A percentile compares a stretch with the other conserved stretches of the same genome.
Conservation (phyloP, 2,113 vertebrate genomes). For the Gymnogyps californianus region DNA sequence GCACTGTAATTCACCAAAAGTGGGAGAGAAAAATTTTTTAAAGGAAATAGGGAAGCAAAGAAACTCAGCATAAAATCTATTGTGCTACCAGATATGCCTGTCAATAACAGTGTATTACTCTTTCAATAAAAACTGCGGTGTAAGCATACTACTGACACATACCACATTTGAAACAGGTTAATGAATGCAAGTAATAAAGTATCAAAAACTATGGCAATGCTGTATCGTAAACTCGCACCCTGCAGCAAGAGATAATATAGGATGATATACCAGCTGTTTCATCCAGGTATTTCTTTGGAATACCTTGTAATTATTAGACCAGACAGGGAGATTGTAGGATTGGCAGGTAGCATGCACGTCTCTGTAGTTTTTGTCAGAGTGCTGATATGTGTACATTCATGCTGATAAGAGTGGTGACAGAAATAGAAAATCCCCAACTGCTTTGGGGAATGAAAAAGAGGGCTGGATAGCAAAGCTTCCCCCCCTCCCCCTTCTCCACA, state of each 20-base stretch:
- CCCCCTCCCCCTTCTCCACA: neutral
- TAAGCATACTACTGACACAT: slow-evolving; percentile 33
- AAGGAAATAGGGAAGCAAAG: neutral
- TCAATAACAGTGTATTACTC: slow-evolving; percentile 14
- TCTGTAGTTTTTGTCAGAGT: slow-evolving; percentile 8
- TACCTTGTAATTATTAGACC: slow-evolving; percentile 48
- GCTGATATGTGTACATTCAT: slow-evolving; percentile 43
- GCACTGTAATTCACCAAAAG: neutral
- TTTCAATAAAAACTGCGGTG: slow-evolving; percentile 43
- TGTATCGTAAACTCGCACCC: neutral
- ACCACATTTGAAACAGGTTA: slow-evolving; percentile 10
- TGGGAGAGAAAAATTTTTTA: neutral
- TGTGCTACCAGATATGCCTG: neutral
- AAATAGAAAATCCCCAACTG: slow-evolving; percentile 59
- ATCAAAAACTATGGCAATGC: slow-evolving; percentile 3
- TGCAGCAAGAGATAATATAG: slow-evolving; percentile 35
- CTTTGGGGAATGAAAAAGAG: slow-evolving; percentile 47
- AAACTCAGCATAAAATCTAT: neutral
- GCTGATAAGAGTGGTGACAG: slow-evolving; percentile 66
- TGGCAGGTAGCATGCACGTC: neutral
- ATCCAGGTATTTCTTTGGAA: slow-evolving; percentile 53
- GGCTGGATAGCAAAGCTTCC: neutral
- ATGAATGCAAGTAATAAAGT: slow-evolving; percentile 19
- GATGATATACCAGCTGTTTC: slow-evolving; percentile 7
- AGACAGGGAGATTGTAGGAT: neutral